A percentile compares a stretch with the other conserved stretches of the same genome.
Evolutionary conservation across 35 echinoderm and acorn worm species (phyloP).

Genomic region (Strongylocentrotus purpuratus): DNA sequence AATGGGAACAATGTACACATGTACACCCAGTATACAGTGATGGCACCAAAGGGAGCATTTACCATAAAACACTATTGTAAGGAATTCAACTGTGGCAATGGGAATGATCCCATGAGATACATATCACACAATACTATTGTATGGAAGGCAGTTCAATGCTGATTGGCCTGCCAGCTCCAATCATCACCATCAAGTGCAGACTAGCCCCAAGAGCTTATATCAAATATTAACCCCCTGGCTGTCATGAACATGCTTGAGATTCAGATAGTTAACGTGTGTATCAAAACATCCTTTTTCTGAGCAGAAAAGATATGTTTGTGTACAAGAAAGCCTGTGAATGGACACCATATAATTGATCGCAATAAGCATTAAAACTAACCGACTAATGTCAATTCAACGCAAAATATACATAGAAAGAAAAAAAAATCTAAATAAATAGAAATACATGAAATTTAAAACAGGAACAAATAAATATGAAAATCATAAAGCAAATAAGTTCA

Average conservation of each 20-base stretch:
- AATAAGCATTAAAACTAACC: neutral
- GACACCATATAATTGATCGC: neutral
- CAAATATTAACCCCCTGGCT: neutral
- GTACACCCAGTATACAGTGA: too few relatives aligned
- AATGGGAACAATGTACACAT: too few relatives aligned
- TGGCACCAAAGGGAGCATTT: too few relatives aligned
- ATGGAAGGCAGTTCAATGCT: neutral
- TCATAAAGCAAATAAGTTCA: too few relatives aligned
- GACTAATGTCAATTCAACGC: neutral
- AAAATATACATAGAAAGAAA: neutral
- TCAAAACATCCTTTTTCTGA: too few relatives aligned
- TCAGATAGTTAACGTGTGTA: neutral
- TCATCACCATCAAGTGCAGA: neutral
- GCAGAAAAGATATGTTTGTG: too few relatives aligned
- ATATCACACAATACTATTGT: neutral
- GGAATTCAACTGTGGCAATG: neutral
- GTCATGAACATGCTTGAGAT: neutral
- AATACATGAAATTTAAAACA: neutral
- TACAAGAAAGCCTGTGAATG: too few relatives aligned
- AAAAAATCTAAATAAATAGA: neutral
- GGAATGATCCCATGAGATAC: neutral
- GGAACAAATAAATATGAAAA: neutral
- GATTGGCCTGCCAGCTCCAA: slow-evolving; percentile 14
- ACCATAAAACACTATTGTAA: neutral
- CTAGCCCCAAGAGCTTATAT: neutral